Evolutionary conservation across 2,888 invertebrate genomes (phyloP).

Genomic region (Rhorus exstirpatorius): DNA sequence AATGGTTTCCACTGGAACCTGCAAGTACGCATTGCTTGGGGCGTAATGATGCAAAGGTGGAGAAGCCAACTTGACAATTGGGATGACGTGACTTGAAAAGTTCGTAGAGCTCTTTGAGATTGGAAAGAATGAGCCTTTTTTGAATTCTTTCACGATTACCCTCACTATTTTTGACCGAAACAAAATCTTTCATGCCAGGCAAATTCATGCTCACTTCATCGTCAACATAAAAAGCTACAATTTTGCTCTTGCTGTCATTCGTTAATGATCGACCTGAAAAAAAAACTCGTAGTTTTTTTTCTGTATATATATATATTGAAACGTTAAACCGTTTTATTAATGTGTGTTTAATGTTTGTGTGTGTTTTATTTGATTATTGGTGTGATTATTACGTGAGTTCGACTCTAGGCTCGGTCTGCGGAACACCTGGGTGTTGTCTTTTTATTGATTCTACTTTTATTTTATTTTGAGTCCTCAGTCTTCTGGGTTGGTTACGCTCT

Average conservation of each 20-base stretch:
- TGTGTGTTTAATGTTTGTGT: too few species aligned
- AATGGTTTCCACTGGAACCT: conserved; percentile 13
- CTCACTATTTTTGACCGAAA: conserved; percentile 15
- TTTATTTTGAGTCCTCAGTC: too few species aligned
- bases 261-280: too few species aligned
- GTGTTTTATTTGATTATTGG: too few species aligned
- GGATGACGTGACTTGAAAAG: too few species aligned
- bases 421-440: too few species aligned
- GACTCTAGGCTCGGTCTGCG: too few species aligned
- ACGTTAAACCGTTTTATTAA: too few species aligned
- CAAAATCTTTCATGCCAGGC: conserved; percentile 40
- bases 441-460: too few species aligned
- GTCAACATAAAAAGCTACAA: background rate
- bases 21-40: conserved; percentile 12
- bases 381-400: too few species aligned
- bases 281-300: conserved; percentile 1
- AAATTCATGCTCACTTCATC: background rate
- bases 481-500: too few species aligned
- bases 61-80: conserved; percentile 32
- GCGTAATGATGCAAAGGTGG: conserved; percentile 13
- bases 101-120: conserved; percentile 34
- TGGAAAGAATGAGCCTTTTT: conserved; percentile 30
- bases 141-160: conserved; percentile 9
- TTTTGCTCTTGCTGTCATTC: background rate
- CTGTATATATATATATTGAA: too few species aligned